Percentiles rank a stretch among this genome's conserved stretches.
Evolutionary conservation across 2,113 vertebrate genomes (phyloP).

Genomic region (Gyps fulvus): DNA sequence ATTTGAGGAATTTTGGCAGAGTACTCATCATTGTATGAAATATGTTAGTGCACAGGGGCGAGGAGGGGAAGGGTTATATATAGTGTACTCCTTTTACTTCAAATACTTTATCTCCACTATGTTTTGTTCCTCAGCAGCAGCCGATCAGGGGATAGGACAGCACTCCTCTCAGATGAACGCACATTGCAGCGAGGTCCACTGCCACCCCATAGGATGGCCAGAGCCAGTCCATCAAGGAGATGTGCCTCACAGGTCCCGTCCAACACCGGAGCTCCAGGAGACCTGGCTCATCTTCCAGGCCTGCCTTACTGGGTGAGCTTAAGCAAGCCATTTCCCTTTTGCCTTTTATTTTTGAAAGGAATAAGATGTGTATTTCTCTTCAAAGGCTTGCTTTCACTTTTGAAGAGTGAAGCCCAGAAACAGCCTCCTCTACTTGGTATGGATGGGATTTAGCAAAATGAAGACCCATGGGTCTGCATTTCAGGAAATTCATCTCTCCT

Average conservation of each 20-base stretch:
- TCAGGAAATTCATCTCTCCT: not conserved
- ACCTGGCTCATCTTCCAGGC: not conserved
- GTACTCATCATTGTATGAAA: not conserved
- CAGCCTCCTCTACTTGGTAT: not conserved
- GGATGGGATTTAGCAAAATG: not conserved
- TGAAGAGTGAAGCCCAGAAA: not conserved
- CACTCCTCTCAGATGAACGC: not conserved
- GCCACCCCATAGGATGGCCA: not conserved
- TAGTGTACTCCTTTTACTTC: not conserved
- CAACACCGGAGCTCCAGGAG: not conserved
- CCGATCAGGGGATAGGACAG: not conserved
- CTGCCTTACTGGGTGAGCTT: not conserved
- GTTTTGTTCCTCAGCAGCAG: not conserved
- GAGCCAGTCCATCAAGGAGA: too few relatives aligned
- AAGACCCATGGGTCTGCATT: not conserved
- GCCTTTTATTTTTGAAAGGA: not conserved
- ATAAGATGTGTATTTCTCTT: not conserved
- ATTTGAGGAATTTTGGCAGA: slow-evolving; percentile 25
- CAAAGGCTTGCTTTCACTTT: not conserved
- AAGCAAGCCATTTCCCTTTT: not conserved
- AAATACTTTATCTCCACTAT: not conserved
- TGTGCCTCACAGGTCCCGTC: not conserved
- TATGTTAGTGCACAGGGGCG: not conserved
- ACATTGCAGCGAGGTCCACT: not conserved
- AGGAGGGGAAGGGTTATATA: not conserved